phyloP scores from a whole-genome alignment of 2,113 vertebrate genomes.

The Brachyistius frenatus region DNA sequence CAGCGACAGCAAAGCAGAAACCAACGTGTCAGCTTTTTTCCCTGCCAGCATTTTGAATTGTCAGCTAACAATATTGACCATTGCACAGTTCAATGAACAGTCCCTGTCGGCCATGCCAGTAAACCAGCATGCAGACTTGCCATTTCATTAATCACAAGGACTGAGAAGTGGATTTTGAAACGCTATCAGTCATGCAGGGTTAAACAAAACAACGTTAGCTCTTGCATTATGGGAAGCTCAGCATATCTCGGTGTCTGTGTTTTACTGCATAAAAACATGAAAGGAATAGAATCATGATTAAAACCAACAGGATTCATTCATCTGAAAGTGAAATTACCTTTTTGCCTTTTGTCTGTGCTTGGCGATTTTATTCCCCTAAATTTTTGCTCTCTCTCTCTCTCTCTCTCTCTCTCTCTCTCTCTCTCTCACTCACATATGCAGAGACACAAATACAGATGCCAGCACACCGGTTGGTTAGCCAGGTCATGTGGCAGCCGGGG shows the following conservation, averaged over 20 bases:
- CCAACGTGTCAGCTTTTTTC: not conserved
- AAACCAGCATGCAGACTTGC: too few relatives aligned
- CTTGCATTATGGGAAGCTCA: not conserved
- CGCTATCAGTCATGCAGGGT: not conserved
- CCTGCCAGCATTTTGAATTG: not conserved
- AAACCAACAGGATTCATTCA: not conserved
- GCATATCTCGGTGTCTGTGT: not conserved
- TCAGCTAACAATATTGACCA: not conserved
- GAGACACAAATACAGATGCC: not conserved
- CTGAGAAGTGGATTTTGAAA: not conserved
- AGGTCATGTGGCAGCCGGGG: slow-evolving; percentile 28
- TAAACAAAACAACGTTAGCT: not conserved
- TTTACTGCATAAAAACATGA: not conserved
- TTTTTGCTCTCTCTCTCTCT: too few relatives aligned
- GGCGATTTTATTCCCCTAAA: too few relatives aligned
- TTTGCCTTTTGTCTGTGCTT: too few relatives aligned
- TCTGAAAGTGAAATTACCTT: too few relatives aligned
- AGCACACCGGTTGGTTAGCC: slow-evolving; percentile 32
- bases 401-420: too few relatives aligned
- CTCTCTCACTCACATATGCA: too few relatives aligned
- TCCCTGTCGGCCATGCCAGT: not conserved
- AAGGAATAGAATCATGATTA: slow-evolving; percentile 5
- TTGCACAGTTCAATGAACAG: not conserved
- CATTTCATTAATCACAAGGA: too few relatives aligned
- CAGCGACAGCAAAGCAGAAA: slow-evolving; percentile 2